Evolutionary conservation across 1,140 invertebrate genomes (phyloP), one percentile per base, ranked within the genome.

Genomic region (Scaptomyza hsui): DNA sequence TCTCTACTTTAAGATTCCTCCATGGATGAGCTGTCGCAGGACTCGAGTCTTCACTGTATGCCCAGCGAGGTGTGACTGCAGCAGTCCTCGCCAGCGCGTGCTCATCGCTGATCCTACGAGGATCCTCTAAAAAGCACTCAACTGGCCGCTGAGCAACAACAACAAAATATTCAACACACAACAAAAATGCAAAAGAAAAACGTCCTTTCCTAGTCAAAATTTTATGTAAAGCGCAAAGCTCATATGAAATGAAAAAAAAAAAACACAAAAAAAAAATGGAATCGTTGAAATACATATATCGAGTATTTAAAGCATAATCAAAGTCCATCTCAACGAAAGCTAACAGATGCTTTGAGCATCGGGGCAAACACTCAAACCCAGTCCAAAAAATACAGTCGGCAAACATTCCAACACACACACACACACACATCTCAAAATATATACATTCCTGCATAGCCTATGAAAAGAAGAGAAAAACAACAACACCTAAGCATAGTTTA

Each of bases 11-110:
- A 93, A 95, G 95, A 95, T 88, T 95, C 95, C 67, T 96, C 95
- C 51, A 94, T 96, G 93, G 95, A 96, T 92, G 95, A 96, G 86
- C 92, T 96, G 10, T 96, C 95, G 5, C 95, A 96, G 90, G 95
- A 96, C 82, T 96, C 95, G 9, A 94, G 95, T 75, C 94, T 96
- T 88, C 94, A 95, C 79, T 95, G 95, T 82, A 95, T 96, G 95
- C 94, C 95, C 90, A 94, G 94, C 70, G 95, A 96, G 92, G 95
- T 95, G 71, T 95, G 92, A 91, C 89, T 90, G 74, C 79, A 90
- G 69, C 78, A 88, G 56, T 75, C 78, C 51, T 67, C 83, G 78
- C 77, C 81, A 75, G 83, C 82, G 39, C 78, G 78, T 57, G 68
- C 82, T 16, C 82, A 88, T 68, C 82, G 82, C 48, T 39, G 53